phyloP scores from a whole-genome alignment of 2,113 vertebrate genomes.

The Castor canadensis region DNA sequence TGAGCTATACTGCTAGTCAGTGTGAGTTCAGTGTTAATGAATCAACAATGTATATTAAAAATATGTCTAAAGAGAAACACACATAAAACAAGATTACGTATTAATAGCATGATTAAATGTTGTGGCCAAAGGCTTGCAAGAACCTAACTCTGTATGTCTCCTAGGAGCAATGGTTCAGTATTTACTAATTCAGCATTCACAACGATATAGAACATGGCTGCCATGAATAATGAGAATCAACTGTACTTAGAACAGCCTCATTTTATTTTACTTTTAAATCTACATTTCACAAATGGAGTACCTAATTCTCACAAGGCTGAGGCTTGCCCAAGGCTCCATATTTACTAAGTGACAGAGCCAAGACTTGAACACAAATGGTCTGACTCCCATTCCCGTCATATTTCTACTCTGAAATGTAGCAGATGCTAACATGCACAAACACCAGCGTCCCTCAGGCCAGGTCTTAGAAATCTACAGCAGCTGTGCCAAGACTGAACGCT shows the following conservation, averaged over 20 bases:
- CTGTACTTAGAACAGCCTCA: not conserved
- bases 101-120: not conserved
- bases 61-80: conserved; percentile 16
- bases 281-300: not conserved
- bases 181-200: not conserved
- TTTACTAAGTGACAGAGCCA: conserved; percentile 16
- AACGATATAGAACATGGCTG: not conserved
- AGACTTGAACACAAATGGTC: conserved; percentile 26
- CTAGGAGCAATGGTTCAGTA: not conserved
- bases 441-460: not conserved
- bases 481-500: not conserved
- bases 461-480: not conserved
- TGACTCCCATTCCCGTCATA: not conserved
- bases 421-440: not conserved
- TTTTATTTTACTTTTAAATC: conserved; percentile 54
- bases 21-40: not conserved
- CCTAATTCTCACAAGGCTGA: not conserved
- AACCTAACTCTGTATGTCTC: not conserved
- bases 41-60: not conserved
- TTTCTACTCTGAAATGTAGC: conserved; percentile 31
- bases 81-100: not conserved
- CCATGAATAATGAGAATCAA: conserved; percentile 8
- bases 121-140: not conserved
- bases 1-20: not conserved
- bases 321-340: not conserved